These are phyloP conservation scores for Parus major DNA, from an alignment of 2,113 vertebrate genomes.

Conservation along the genomic window DNA sequence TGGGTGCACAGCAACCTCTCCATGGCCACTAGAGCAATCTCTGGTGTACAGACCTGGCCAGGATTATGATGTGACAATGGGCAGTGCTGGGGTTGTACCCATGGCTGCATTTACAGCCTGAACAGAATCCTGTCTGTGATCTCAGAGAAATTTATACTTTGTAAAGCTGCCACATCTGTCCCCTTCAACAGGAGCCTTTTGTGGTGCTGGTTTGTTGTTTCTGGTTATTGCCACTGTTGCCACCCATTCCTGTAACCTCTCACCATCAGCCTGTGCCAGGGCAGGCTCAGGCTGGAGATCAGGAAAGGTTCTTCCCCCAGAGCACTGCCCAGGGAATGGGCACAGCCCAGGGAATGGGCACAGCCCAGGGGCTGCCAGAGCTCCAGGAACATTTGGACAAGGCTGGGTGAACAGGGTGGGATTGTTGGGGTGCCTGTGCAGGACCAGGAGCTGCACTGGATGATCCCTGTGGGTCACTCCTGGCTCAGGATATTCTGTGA, in stretches of 20 bases:
- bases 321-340: neutral
- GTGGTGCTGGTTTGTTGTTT: neutral
- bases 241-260: neutral
- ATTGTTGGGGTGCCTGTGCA: neutral
- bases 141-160: neutral
- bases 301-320: neutral
- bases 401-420: rapidly evolving
- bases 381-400: rapidly evolving
- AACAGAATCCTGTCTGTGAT: neutral
- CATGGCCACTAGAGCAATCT: rapidly evolving
- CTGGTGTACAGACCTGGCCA: neutral
- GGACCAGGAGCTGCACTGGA: rapidly evolving
- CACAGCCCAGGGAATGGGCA: rapidly evolving
- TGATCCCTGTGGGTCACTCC: neutral
- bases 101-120: neutral
- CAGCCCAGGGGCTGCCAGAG: neutral
- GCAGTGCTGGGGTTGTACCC: neutral
- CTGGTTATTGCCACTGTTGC: neutral
- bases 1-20: neutral
- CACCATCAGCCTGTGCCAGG: neutral
- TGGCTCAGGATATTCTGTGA: neutral
- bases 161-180: neutral
- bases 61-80: neutral
- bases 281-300: rapidly evolving
- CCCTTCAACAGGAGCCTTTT: neutral